Percentiles rank a stretch among this genome's conserved stretches.
These are phyloP conservation scores for Meliscaeva auricollis DNA, from an alignment of 2,888 invertebrate genomes.

Conservation along the genomic window DNA sequence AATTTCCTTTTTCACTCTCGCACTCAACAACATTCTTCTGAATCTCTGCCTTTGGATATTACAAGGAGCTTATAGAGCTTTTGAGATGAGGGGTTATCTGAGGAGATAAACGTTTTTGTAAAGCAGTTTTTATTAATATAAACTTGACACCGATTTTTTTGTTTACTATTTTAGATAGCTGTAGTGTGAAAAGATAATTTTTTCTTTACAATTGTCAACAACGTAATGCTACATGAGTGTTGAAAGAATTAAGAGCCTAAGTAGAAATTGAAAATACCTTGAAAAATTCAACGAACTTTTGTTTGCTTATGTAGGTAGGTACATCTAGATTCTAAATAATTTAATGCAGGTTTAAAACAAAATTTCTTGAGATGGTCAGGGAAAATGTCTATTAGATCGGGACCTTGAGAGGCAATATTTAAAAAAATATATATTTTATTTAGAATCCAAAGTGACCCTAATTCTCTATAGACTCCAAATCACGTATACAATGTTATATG, in stretches of 20 bases:
- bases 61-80: slow-evolving; percentile 1
- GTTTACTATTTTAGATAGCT: slow-evolving; percentile 18
- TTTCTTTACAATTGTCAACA: not conserved
- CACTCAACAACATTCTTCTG: not conserved
- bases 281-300: not conserved
- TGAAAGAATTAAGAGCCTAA: too few relatives aligned
- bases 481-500: too few relatives aligned
- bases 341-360: too few relatives aligned
- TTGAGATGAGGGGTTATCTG: not conserved
- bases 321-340: too few relatives aligned
- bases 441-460: too few relatives aligned
- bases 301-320: too few relatives aligned
- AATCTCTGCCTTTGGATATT: not conserved
- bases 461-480: too few relatives aligned
- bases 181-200: not conserved
- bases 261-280: not conserved
- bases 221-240: too few relatives aligned
- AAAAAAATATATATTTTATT: too few relatives aligned
- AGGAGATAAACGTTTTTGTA: slow-evolving; percentile 29
- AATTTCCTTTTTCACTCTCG: slow-evolving; percentile 25
- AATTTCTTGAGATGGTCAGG: too few relatives aligned
- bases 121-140: slow-evolving; percentile 57
- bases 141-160: slow-evolving; percentile 61
- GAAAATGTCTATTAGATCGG: too few relatives aligned
- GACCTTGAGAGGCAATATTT: too few relatives aligned